Percentiles rank a stretch among this genome's conserved stretches.
Conservation (phyloP, 2,797 vertebrate species). For the Gastrophryne carolinensis region DNA sequence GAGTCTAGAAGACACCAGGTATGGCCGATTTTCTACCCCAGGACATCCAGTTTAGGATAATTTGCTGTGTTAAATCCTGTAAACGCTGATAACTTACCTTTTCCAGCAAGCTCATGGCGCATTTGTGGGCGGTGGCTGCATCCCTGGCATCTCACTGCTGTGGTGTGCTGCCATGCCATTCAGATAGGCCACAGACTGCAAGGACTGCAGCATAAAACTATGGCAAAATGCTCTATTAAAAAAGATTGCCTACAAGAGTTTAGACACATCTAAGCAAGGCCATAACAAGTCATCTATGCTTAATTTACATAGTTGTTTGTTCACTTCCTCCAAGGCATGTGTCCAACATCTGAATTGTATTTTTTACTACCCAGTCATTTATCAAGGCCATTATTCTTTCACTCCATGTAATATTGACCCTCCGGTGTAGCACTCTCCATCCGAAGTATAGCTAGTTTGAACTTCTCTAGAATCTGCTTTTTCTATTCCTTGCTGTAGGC, state of each 20-base stretch:
- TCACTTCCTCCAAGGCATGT: conserved; percentile 31
- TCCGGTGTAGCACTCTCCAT: conserved; percentile 25
- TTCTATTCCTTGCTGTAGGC: conserved; percentile 23
- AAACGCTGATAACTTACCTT: too few species aligned
- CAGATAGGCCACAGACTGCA: too few species aligned
- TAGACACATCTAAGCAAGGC: conserved; percentile 11
- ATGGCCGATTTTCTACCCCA: too few species aligned
- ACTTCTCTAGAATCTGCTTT: conserved; percentile 16
- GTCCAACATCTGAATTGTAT: conserved; percentile 31
- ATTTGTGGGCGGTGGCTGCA: too few species aligned
- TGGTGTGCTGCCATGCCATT: too few species aligned
- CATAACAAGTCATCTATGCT: conserved; percentile 20
- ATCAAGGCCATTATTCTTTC: conserved; percentile 1
- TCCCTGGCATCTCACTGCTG: too few species aligned
- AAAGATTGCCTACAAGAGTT: neutral
- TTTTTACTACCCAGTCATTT: conserved; percentile 6
- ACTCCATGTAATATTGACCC: conserved; percentile 5
- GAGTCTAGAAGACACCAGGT: too few species aligned
- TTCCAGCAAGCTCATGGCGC: too few species aligned
- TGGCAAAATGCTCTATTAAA: conserved; percentile 26
- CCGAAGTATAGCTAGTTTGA: conserved; percentile 22
- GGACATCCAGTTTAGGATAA: too few species aligned
- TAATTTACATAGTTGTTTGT: conserved; percentile 42
- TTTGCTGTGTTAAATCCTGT: too few species aligned
- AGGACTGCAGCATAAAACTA: neutral